Percentiles rank a stretch among this genome's conserved stretches.
phyloP scores from a whole-genome alignment of 2,113 vertebrate species.

The Tachycineta bicolor region DNA sequence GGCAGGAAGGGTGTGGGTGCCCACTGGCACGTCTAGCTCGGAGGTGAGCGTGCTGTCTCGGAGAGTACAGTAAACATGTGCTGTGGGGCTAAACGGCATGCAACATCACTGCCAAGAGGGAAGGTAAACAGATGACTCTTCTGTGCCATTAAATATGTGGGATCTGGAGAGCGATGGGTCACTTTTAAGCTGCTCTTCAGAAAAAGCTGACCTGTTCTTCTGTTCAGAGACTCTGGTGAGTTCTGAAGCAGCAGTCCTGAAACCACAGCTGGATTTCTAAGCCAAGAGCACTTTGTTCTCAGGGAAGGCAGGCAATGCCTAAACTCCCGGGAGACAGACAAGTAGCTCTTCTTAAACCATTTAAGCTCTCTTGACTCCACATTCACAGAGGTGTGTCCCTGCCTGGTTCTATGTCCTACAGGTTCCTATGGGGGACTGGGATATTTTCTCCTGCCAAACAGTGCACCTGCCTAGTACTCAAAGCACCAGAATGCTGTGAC shows the following conservation, averaged over 20 bases:
- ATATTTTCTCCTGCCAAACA: not conserved
- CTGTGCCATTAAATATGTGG: not conserved
- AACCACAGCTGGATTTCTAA: not conserved
- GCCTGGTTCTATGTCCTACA: not conserved
- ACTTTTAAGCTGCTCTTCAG: not conserved
- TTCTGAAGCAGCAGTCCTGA: not conserved
- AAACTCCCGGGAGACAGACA: not conserved
- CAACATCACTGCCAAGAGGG: not conserved
- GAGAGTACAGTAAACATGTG: not conserved
- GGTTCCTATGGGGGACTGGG: rapidly evolving
- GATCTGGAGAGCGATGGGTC: not conserved
- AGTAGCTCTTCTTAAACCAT: not conserved
- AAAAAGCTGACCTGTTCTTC: not conserved
- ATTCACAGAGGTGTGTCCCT: not conserved
- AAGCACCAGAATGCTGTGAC: not conserved
- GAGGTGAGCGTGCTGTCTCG: not conserved
- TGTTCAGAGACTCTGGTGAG: not conserved
- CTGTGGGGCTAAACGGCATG: not conserved
- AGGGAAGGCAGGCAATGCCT: not conserved
- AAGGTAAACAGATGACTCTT: slow-evolving; percentile 35
- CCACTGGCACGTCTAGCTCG: not conserved
- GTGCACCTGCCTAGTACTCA: not conserved
- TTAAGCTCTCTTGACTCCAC: not conserved
- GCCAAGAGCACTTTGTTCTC: not conserved
- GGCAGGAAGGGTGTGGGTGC: not conserved